Conservation (phyloP, 2,888 invertebrate species). For the Elegia similella region DNA sequence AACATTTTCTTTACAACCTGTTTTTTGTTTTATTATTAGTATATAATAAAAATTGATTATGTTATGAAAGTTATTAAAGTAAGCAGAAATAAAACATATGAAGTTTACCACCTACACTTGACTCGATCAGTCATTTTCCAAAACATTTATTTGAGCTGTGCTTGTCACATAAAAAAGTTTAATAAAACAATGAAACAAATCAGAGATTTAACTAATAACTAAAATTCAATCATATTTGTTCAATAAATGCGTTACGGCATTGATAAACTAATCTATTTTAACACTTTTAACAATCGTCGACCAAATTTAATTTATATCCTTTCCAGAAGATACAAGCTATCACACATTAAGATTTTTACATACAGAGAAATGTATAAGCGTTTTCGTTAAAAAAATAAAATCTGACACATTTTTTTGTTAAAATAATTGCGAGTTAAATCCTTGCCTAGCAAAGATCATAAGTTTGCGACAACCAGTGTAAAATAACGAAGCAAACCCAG, state of each 20-base stretch:
- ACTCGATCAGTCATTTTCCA: not conserved
- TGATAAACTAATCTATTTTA: not conserved
- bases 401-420: not conserved
- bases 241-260: constrained; percentile 2
- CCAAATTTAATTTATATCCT: no score
- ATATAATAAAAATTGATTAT: no score
- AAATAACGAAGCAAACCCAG: not conserved
- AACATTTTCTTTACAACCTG: not conserved
- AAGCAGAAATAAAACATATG: not conserved
- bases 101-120: not conserved
- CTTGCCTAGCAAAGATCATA: no score
- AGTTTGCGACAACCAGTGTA: not conserved
- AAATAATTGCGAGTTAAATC: no score
- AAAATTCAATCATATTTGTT: not conserved
- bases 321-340: no score
- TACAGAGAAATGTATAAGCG: not conserved
- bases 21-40: not conserved
- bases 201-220: not conserved
- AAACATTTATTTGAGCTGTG: not conserved
- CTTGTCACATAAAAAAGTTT: not conserved
- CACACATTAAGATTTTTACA: not conserved
- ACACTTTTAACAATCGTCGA: not conserved
- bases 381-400: not conserved
- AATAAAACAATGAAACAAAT: not conserved
- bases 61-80: no score